phyloP scores from a whole-genome alignment of 2,113 vertebrate genomes.

The Pipa parva region DNA sequence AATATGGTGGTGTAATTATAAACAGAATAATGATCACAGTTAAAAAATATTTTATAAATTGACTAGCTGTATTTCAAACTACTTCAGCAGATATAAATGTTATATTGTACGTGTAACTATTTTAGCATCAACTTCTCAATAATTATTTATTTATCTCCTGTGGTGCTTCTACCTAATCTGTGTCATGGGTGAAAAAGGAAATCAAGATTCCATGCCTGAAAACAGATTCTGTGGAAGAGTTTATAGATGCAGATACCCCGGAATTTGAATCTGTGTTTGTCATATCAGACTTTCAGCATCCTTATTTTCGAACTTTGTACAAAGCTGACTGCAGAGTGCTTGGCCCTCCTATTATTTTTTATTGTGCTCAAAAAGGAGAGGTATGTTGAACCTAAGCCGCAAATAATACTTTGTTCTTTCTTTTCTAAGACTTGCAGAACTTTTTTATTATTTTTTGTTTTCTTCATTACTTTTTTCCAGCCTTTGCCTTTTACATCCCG shows the following conservation, averaged over 20 bases:
- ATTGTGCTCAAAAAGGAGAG: constrained; percentile 78
- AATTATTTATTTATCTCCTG: not conserved
- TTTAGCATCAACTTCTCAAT: too few relatives aligned
- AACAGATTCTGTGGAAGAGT: constrained; percentile 73
- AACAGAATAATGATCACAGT: too few relatives aligned
- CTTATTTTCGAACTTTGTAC: constrained; percentile 74
- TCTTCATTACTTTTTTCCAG: constrained; percentile 53
- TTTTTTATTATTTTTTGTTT: too few relatives aligned
- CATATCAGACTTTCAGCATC: constrained; percentile 76
- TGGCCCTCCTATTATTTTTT: constrained; percentile 83
- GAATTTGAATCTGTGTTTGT: constrained; percentile 87
- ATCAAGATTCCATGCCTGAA: constrained; percentile 76
- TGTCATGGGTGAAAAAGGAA: constrained; percentile 63
- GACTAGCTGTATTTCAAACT: too few relatives aligned
- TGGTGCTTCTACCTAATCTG: too few relatives aligned
- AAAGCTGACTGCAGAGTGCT: constrained; percentile 82
- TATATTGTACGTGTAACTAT: too few relatives aligned
- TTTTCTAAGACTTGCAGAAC: too few relatives aligned
- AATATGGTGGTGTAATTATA: too few relatives aligned
- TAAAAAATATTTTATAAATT: too few relatives aligned
- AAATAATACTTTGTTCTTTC: too few relatives aligned
- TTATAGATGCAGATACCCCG: constrained; percentile 72
- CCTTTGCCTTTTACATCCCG: constrained; percentile 86
- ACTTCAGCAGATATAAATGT: too few relatives aligned
- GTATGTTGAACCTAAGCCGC: constrained; percentile 64